A percentile compares a stretch with the other conserved stretches of the same genome.
Conservation (phyloP, 2,888 invertebrate species). For the Drosophila anomalata region DNA sequence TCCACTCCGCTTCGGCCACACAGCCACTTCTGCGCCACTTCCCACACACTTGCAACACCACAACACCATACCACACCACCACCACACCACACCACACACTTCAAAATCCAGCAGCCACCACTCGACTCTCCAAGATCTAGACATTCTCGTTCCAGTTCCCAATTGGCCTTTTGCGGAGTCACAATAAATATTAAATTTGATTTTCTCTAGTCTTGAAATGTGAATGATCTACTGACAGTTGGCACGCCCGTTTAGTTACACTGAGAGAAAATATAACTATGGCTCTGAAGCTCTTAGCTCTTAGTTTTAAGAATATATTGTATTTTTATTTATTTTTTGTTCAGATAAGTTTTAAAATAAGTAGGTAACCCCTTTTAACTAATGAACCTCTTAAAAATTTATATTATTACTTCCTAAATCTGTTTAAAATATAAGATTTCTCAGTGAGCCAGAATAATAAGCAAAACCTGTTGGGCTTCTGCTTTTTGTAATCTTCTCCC, state of each 20-base stretch:
- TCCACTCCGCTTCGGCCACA: constrained; percentile 10
- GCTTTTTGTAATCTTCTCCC: constrained; percentile 28
- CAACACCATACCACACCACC: not conserved
- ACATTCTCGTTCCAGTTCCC: constrained; percentile 17
- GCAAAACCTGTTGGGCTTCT: constrained; percentile 48
- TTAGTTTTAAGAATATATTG: too few species aligned
- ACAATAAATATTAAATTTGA: constrained; percentile 41
- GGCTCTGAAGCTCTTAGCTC: not conserved
- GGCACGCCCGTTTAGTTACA: constrained; percentile 16
- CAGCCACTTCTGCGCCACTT: not conserved
- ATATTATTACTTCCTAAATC: not conserved
- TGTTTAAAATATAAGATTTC: not conserved
- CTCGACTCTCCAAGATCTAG: not conserved
- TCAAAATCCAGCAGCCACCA: constrained; percentile 14
- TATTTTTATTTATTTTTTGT: too few species aligned
- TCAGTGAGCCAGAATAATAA: constrained; percentile 5
- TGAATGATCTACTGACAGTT: constrained; percentile 40
- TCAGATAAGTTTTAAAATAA: too few species aligned
- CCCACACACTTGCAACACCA: constrained; percentile 30
- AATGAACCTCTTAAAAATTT: not conserved
- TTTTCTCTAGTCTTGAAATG: constrained; percentile 29
- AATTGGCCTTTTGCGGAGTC: constrained; percentile 44
- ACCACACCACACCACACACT: constrained; percentile 12
- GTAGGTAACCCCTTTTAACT: too few species aligned
- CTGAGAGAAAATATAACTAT: not conserved